phyloP scores from a whole-genome alignment of 2,113 vertebrate species.

The Plecturocebus donacophilus region DNA sequence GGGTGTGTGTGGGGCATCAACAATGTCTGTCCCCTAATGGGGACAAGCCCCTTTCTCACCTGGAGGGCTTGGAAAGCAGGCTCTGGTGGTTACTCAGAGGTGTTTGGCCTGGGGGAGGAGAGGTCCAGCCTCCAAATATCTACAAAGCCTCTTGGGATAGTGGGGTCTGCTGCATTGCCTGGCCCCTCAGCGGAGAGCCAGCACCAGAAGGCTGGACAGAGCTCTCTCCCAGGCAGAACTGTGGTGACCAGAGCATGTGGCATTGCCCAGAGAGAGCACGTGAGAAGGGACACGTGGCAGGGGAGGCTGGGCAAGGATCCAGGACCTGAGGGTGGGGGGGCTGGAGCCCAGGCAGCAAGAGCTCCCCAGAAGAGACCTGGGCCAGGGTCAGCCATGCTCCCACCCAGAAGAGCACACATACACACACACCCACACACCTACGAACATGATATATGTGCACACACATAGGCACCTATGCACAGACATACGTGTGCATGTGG shows the following conservation, averaged over 20 bases:
- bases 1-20: too few species aligned
- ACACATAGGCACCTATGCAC: background rate
- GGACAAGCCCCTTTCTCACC: too few species aligned
- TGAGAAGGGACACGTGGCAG: background rate
- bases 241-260: background rate
- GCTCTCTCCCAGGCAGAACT: background rate
- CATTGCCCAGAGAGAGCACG: accelerated
- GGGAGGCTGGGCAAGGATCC: background rate
- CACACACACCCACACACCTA: background rate
- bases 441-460: background rate
- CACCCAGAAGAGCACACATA: background rate
- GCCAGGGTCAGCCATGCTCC: too few species aligned
- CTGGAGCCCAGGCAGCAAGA: background rate
- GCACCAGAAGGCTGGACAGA: background rate
- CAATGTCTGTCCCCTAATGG: too few species aligned
- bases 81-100: background rate
- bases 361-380: too few species aligned
- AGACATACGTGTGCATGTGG: background rate
- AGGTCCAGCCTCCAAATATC: background rate
- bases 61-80: background rate
- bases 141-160: background rate
- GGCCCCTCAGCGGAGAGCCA: background rate
- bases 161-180: background rate
- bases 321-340: too few species aligned
- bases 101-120: background rate